Evolutionary conservation across 2,797 vertebrate species (phyloP), one percentile per base, ranked within the genome.

Genomic region (Pantherophis alleghaniensis): DNA sequence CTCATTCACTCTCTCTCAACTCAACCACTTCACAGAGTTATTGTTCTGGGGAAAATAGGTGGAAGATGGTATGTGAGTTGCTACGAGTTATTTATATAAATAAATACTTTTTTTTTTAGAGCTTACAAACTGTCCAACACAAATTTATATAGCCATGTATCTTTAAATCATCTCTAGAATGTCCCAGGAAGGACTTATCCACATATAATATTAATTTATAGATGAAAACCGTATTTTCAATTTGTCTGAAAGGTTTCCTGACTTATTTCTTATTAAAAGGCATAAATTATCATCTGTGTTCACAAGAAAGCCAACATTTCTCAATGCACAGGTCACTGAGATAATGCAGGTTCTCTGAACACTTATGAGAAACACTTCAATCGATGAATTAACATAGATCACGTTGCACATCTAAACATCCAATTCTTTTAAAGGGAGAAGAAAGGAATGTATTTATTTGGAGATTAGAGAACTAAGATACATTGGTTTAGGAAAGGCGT

Each of bases 141-240:
- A 95, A 96, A 95, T 93, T 28, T 32, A 32, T 90, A 32, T 16
- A 26, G 20, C 28, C 14, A 4, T 28, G 26, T 5, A 5, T 11
- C 6, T 96, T 57, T 94, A 95, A 96, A 28, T 42, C 22, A 28
- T 24, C 47, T 6, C 42, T 93, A 95, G 94, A 94, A 94, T 94
- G 63, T 87, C 51, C 51, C 51, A 69, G 12, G 11, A 88, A 28
- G 95, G 94, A 95, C 93, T 94, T 83, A 87, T 89, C 91, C 56
- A 95, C 95, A 93, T 88, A 91, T 90, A 94, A 94, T 95, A 96
- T 92, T 93, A 94, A 96, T 96, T 96, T 96, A 90, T 87, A 66
- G 93, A 95, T 95, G 94, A 91, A 96, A 96, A 91, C 92, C 93
- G 79, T 95, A 93, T 94, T 92, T 94, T 92, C 96, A 93, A 96